Percentiles rank a stretch among this genome's conserved stretches.
Evolutionary conservation across 2,797 vertebrate species (phyloP).

Genomic region (Helostoma temminkii): DNA sequence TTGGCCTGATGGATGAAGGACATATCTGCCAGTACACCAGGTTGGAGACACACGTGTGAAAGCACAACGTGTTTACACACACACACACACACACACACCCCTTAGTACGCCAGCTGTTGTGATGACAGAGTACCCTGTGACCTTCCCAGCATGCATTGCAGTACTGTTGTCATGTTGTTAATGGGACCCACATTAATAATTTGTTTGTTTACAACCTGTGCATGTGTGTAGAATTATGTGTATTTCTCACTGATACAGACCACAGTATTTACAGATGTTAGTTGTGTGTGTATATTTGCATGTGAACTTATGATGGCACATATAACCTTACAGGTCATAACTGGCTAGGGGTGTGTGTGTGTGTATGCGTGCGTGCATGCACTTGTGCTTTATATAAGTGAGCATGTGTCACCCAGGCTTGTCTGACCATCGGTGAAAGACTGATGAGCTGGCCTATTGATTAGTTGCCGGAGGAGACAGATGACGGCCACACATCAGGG

Average conservation of each 20-base stretch:
- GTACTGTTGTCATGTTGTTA: constrained; percentile 84
- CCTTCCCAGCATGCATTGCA: constrained; percentile 83
- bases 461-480: constrained; percentile 94
- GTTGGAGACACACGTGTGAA: constrained; percentile 56
- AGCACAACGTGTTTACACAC: constrained; percentile 2
- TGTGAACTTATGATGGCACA: not conserved
- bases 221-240: constrained; percentile 45
- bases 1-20: constrained; percentile 83
- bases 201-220: constrained; percentile 76
- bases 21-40: constrained; percentile 81
- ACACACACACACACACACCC: constrained; percentile 38
- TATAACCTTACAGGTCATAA: constrained; percentile 18
- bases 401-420: constrained; percentile 51
- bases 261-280: constrained; percentile 13
- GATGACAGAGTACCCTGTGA: constrained; percentile 82
- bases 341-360: too few relatives aligned
- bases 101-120: constrained; percentile 50
- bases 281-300: constrained; percentile 9
- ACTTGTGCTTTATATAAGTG: constrained; percentile 28
- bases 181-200: constrained; percentile 92
- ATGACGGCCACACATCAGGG: constrained; percentile 94
- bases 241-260: constrained; percentile 12
- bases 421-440: constrained; percentile 79
- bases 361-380: not conserved
- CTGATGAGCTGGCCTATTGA: constrained; percentile 96